Percentiles rank a stretch among this genome's conserved stretches.
These are phyloP conservation scores for Xenus cinereus DNA, from an alignment of 2,113 vertebrate species.

Conservation along the genomic window DNA sequence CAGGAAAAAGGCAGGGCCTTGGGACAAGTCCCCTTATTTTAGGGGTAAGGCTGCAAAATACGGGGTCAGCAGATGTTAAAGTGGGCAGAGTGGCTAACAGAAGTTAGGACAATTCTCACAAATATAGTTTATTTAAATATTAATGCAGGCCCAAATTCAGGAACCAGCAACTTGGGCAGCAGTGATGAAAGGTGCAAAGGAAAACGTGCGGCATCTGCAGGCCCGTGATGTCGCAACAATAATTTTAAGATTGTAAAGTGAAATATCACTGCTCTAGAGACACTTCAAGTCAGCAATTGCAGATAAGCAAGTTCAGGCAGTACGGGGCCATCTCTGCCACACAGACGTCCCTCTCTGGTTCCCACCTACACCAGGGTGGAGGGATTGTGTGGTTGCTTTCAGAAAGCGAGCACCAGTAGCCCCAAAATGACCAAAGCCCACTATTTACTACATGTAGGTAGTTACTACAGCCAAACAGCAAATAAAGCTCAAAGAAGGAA, in stretches of 20 bases:
- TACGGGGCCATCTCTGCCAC: background rate
- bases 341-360: background rate
- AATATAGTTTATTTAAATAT: background rate
- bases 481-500: background rate
- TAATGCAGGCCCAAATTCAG: background rate
- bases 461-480: background rate
- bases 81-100: background rate
- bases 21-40: background rate
- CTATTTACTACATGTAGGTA: background rate
- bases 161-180: background rate
- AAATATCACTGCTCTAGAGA: background rate
- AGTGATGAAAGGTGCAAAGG: accelerated
- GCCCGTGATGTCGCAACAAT: accelerated
- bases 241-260: background rate
- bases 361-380: background rate
- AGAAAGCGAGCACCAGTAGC: accelerated
- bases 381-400: background rate
- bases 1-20: background rate
- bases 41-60: background rate
- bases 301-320: background rate
- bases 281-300: background rate
- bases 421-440: background rate
- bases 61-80: background rate
- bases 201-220: accelerated
- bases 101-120: background rate